These are phyloP conservation scores for Drosophila greeni DNA, from an alignment of 2,888 invertebrate genomes.

Conservation along the genomic window DNA sequence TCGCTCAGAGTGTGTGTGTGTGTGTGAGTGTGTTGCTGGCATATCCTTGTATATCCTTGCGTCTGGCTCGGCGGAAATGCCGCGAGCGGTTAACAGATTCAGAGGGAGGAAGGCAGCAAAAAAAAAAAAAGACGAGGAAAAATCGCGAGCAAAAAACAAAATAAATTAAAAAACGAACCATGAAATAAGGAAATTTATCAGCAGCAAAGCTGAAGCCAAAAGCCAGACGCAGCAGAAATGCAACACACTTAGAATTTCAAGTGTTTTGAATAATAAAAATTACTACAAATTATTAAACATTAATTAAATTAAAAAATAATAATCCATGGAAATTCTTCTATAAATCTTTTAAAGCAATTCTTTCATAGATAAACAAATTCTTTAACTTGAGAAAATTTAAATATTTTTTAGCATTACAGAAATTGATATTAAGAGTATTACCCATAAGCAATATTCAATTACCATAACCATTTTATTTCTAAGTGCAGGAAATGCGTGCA, in stretches of 20 bases:
- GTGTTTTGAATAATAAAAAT: no score
- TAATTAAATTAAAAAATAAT: no score
- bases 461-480: background rate
- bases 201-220: constrained; percentile 53
- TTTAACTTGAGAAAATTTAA: no score
- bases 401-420: background rate
- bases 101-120: constrained; percentile 45
- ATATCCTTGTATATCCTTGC: constrained; percentile 41
- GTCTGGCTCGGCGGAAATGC: constrained; percentile 59
- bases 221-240: constrained; percentile 58
- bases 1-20: constrained; percentile 1
- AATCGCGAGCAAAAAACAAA: constrained; percentile 32
- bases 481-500: constrained; percentile 3
- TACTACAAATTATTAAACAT: no score
- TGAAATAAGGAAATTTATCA: constrained; percentile 73
- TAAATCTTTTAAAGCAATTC: background rate
- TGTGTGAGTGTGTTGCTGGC: constrained; percentile 20
- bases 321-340: background rate
- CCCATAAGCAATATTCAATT: background rate
- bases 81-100: constrained; percentile 53
- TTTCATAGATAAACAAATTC: no score
- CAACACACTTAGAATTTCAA: constrained; percentile 17
- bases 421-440: background rate
- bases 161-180: constrained; percentile 72
- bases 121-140: constrained; percentile 43